Percentiles rank a stretch among this genome's conserved stretches.
Conservation (phyloP, 2,888 invertebrate species). For the Argyresthia albistria region DNA sequence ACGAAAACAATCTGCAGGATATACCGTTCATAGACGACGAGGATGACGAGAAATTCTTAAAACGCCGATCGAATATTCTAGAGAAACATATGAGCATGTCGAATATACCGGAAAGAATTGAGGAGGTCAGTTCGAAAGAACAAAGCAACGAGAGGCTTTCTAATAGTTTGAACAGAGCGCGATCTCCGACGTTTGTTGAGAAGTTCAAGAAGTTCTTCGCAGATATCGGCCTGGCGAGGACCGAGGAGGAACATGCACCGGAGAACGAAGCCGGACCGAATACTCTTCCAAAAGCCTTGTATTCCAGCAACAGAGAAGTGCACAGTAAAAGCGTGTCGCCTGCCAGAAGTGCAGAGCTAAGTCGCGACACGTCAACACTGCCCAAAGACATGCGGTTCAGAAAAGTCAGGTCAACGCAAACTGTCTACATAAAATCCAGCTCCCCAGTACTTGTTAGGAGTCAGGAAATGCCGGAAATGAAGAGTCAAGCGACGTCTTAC, state of each 20-base stretch:
- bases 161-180: conserved; percentile 50
- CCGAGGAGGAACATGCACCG: conserved; percentile 28
- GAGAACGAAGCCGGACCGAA: conserved; percentile 20
- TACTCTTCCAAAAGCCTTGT: conserved; percentile 49
- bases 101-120: conserved; percentile 54
- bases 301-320: conserved; percentile 42
- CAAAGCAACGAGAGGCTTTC: conserved; percentile 43
- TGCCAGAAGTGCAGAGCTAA: conserved; percentile 25
- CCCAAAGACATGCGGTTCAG: conserved; percentile 64
- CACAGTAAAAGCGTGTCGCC: conserved; percentile 17
- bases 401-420: conserved; percentile 54
- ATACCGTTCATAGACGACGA: conserved; percentile 63
- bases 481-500: conserved; percentile 14
- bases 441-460: conserved; percentile 28
- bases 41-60: conserved; percentile 34
- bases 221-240: conserved; percentile 52
- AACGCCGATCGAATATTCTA: conserved; percentile 32
- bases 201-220: conserved; percentile 61
- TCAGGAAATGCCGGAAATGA: conserved; percentile 23
- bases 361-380: conserved; percentile 46
- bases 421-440: conserved; percentile 52
- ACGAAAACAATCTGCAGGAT: conserved; percentile 60
- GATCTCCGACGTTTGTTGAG: conserved; percentile 60
- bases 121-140: conserved; percentile 42
- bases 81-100: conserved; percentile 62